These are phyloP conservation scores for Aleadryas rufinucha DNA, from an alignment of 2,113 vertebrate genomes.

Conservation along the genomic window DNA sequence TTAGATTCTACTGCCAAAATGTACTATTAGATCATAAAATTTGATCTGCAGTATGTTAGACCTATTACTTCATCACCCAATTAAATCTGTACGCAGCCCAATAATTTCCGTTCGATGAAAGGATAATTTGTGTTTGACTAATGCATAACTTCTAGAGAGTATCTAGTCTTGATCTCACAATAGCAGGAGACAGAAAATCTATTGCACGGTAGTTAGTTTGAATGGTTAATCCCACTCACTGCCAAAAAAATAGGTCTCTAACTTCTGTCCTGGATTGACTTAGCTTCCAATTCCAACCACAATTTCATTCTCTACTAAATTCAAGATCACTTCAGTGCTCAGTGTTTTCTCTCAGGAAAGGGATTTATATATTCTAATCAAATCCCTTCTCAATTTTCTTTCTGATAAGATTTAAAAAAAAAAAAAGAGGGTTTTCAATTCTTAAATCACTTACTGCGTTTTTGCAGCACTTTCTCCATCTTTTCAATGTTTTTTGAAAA, in stretches of 20 bases:
- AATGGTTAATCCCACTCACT: neutral
- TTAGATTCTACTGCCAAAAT: neutral
- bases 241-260: neutral
- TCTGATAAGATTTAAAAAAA: neutral
- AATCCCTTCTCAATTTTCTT: neutral
- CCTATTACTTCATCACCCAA: slow-evolving; percentile 19
- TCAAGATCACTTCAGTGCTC: neutral
- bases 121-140: slow-evolving; percentile 40
- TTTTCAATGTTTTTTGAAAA: neutral
- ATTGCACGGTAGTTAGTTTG: neutral
- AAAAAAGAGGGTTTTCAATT: neutral
- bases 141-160: neutral
- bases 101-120: slow-evolving; percentile 38
- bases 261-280: neutral
- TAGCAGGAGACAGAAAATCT: slow-evolving; percentile 15
- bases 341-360: neutral
- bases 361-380: neutral
- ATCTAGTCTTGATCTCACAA: slow-evolving; percentile 31
- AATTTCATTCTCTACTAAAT: neutral
- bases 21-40: neutral
- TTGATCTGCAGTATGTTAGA: slow-evolving; percentile 1
- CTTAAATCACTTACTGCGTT: neutral
- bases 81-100: slow-evolving; percentile 10
- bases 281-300: neutral
- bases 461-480: neutral